Evolutionary conservation across 2,797 vertebrate species (phyloP), one percentile per base, ranked within the genome.

Genomic region (Hafferia zeledoni): DNA sequence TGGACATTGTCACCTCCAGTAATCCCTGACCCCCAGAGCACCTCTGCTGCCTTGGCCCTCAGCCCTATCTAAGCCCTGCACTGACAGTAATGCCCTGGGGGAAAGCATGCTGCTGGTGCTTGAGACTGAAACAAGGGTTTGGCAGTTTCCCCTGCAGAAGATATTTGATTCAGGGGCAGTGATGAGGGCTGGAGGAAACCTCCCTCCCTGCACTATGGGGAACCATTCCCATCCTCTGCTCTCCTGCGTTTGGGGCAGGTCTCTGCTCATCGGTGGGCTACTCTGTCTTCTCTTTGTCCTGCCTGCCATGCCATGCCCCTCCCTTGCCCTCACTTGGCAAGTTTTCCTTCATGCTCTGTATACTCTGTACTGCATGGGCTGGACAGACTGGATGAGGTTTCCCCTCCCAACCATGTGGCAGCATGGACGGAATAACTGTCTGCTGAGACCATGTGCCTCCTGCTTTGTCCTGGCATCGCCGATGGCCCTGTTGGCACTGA

Each of bases 281-380:
- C 43, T 80, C 44, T 9, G 2, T 33, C 35, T 72, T 6, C 30
- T 53, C 15, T 59, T 67, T 53, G 30, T 39, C 30, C 17, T 89
- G 11, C 28, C 23, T 0, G 1, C 35, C 0, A 0, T 19, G 59
- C 60, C 0, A 0, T 31, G 13, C 46, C 56, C 57, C 16, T 57
- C 13, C 13, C 52, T 65, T 65, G 39, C 30, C 20, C 35, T 28
- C 22, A 70, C 11, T 13, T 23, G 27, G 33, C 0, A 1, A 14
- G 19, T 13, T 8, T 60, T 56, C 53, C 52, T 50, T 61, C 11
- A 0, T 3, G 27, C 33, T 70, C 30, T 22, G 6, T 11, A 1
- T 5, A 3, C 1, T n/a, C 35, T 43, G 5, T 10, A 9, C 44
- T 60, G n/a, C 1, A 0, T 23, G 17, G 39, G 20, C 31, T 37